Evolutionary conservation across 2,888 invertebrate genomes (phyloP), one percentile per base, ranked within the genome.

Genomic region (Acanthosoma haemorrhoidale): DNA sequence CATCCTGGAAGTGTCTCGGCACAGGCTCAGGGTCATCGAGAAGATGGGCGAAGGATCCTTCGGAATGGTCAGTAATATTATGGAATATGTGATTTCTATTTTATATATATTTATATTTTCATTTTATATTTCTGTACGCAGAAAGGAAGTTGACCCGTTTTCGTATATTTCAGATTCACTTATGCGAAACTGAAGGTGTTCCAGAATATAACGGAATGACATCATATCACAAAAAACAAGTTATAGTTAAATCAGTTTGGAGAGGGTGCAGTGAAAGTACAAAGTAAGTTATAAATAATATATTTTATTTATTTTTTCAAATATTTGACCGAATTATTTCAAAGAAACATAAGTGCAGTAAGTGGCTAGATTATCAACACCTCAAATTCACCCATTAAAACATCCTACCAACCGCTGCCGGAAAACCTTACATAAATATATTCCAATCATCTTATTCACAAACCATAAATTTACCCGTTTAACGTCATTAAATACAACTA

Each of bases 41-140:
- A 92, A 91, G 79, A 85, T 94, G 64, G 94, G 93, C 73, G 92
- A 92, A 81, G 93, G 93, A 75, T 88, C 90, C 75, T 92, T 92
- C 80, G 93, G 93, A 78, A 89, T 89, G 85, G 93, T 92, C 79
- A 86, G 86, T 82, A 31, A 63, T 51, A 25, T 59, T 41, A 39
- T 38, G 16, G 36, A 29, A 3, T 13, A 29, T 36, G 16, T 43
- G 8, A 43, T 43, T 43, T 15, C 8, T 15, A 43, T 43, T 43
- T 8, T 43, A 11, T 31, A 29, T 57, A 18, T 16, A 13, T 57
- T 16, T 4, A 18, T 57, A 41, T 57, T 6, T 18, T 41, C 16
- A 8, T 41, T 41, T 41, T 41, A 36, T 41, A 16, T 4, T 41
- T 16, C 18, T 41, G 9, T 16, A 21, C 0, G 1, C 2, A 3